Base-by-base conservation (phyloP, 2,888 invertebrate species). In the Sinelater perroti region DNA sequence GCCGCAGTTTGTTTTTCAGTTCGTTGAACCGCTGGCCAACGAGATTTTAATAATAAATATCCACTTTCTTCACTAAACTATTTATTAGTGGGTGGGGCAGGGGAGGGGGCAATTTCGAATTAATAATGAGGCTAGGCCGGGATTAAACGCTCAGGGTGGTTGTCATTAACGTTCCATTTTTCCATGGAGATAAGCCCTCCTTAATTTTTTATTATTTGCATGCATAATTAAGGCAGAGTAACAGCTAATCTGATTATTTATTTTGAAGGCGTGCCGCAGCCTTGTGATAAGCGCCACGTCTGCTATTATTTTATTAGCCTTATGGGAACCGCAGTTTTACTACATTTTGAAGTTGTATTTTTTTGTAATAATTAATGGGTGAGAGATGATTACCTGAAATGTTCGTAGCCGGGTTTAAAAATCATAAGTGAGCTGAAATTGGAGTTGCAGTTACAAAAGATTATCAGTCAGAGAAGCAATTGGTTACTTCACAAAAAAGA, bases 161-260 rank as follows among this genome's bases (percentile, higher is more conserved):
- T 2, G 6, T 36, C 28, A 5, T 40, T 14, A 24, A 18, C 38
- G 21, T 14, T 8, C 8, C 3, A 14, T 24, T 40, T 38, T 38
- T 38, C 38, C 13, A 2, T 8, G 3, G 40, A 24, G 13, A 14
- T 24, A 26, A 40, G 26, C 40, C 38, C 40, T 24, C 24, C 21
- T 40, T 40, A 40, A 40, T 40, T 24, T 40, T 40, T 40, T 24
- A 40, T 26, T 40, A 40, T 40, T 40, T 40, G 40, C 40, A 24
- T 40, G 40, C 40, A 40, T 40, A 40, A 40, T 40, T 40, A 40
- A 40, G 24, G 14, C 24, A 24, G 24, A 40, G 14, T 20, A 24
- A 40, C 40, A 21, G 40, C n/a, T 13, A 40, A 40, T 24, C 26
- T 14, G 40, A 40, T 40, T 40, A 40, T 40, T 40, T 40, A 40